Evolutionary conservation across 2,888 invertebrate species (phyloP), one percentile per base, ranked within the genome.

Genomic region (Protodeltote pygarga): DNA sequence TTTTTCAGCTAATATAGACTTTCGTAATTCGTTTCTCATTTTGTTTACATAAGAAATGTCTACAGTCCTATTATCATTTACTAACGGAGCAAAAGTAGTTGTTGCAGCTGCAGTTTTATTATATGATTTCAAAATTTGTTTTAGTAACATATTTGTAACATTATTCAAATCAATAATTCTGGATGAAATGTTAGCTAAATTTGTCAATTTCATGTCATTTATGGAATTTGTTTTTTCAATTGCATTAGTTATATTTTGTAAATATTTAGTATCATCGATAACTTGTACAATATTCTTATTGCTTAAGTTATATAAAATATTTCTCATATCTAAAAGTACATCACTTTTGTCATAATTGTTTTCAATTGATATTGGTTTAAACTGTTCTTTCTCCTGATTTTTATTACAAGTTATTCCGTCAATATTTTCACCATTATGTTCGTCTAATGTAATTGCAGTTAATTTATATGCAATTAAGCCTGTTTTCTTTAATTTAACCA

Each of bases 401-500:
- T 47, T 66, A n/a, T 73, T 75, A 38, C 79, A 80, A 2, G 65
- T 65, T n/a, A 80, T 50, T 3, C 59, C 59, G 3, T 61, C 62
- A 25, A 59, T 29, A 38, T 59, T 59, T 3, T 59, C 59, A 61
- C 58, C 70, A 34, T 31, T 51, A 39, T 63, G 63, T 14, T 58
- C 69, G 25, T 71, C 61, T 25, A 45, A 34, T 16, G 31, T 60
- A 13, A 65, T 53, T 19, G 71, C 52, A 29, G 59, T 65, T 35
- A 71, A 47, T 20, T 48, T 31, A 57, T 78, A 75, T 1, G 51
- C 15, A n/a, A 42, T 5, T n/a, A n/a, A n/a, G 2, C 16, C 15
- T 21, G 20, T 28, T 41, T 71, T 73, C 25, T 71, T 67, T 0
- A 85, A 65, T 39, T 72, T 77, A 0, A 79, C 70, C 23, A 88